Evolutionary conservation across 2,797 vertebrate species (phyloP).

Genomic region (Paedocypris micromegethes): DNA sequence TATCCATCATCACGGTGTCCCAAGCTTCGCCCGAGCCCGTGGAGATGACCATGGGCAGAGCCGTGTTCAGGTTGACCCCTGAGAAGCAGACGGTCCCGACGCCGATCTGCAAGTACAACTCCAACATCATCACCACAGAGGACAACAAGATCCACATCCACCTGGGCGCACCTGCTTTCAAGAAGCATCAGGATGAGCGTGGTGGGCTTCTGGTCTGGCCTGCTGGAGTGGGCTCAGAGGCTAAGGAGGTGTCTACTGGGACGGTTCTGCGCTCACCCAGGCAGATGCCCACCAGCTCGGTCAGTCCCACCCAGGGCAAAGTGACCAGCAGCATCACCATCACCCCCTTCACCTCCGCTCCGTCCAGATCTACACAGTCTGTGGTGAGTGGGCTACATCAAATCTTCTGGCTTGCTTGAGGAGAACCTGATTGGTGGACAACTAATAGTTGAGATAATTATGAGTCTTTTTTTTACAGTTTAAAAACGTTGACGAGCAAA

Average conservation of each 20-base stretch:
- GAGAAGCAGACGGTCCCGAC: constrained; percentile 74
- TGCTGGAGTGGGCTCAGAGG: constrained; percentile 65
- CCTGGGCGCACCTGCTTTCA: constrained; percentile 79
- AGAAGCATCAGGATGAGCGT: constrained; percentile 62
- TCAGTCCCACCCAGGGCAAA: constrained; percentile 70
- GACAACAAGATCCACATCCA: constrained; percentile 99
- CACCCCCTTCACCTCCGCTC: constrained; percentile 76
- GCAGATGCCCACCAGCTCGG: constrained; percentile 57
- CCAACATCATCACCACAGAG: constrained; percentile 89
- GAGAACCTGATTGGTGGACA: no score
- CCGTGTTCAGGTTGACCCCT: constrained; percentile 81
- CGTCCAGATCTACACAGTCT: constrained; percentile 77
- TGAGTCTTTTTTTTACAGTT: no score
- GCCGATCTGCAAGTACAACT: constrained; percentile 74
- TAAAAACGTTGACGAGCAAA: no score
- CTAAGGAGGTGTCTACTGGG: constrained; percentile 70
- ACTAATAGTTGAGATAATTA: no score
- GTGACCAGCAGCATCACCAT: constrained; percentile 95
- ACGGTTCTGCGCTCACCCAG: constrained; percentile 81
- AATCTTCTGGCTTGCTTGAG: no score
- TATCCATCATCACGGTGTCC: constrained; percentile 85
- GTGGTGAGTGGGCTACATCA: constrained; percentile 75
- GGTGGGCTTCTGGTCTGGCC: constrained; percentile 70
- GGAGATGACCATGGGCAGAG: constrained; percentile 70
- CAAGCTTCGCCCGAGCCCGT: constrained; percentile 71